Base-by-base conservation (phyloP, 2,888 invertebrate species). In the Odontomyia ornata region DNA sequence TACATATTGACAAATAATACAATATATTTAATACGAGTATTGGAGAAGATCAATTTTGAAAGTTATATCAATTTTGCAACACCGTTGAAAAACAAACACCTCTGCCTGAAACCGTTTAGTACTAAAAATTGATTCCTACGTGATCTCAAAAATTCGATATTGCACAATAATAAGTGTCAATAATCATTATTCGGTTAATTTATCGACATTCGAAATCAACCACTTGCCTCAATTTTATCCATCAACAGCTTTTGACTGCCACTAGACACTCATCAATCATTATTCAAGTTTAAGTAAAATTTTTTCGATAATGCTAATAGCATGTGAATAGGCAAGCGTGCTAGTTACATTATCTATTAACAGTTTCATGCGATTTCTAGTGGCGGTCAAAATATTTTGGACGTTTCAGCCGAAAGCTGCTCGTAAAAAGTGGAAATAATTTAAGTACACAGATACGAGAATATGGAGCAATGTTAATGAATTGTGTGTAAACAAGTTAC, bases 181-280 rank as follows among this genome's bases (percentile, higher is more conserved):
- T 18, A 65, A 65, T 65, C 30, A 65, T 36, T 30, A 65, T 27
- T n/a, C 9, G 65, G n/a, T 18, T 30, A 65, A 65, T 65, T 65
- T 65, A 65, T 30, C 28, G 36, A 36, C 30, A 65, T 18, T 21
- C 28, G n/a, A 18, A 5, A 18, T 15, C 4, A 52, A 18, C 4
- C 5, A 52, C 15, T 18, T 5, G 52, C 5, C 18, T 18, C 15
- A 4, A 18, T 18, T 15, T 15, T 52, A 13, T 52, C 15, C 18
- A 52, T 4, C 18, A 52, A 52, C 52, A 15, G 15, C 52, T 52
- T 18, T 52, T 52, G 52, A 52, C 52, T 15, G 15, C n/a, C 13
- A 52, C 52, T 36, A 36, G 52, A 15, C 18, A 18, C 5, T 15
- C 52, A 18, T 52, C 52, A 52, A 18, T 15, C 52, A 18, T 52